Evolutionary conservation across 2,888 invertebrate species (phyloP), one percentile per base, ranked within the genome.

Genomic region (Myathropa florea): DNA sequence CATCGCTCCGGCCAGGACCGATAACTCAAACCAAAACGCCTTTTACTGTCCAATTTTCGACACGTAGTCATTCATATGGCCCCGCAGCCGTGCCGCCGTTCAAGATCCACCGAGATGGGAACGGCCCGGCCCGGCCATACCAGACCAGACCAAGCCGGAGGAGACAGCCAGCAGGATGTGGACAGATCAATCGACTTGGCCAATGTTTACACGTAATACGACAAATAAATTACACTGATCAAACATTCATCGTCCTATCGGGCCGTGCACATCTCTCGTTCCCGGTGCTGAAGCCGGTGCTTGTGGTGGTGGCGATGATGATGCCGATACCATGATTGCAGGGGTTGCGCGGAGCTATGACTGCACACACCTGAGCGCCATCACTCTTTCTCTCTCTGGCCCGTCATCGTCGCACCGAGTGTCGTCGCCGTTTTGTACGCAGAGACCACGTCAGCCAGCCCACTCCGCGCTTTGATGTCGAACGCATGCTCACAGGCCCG

Each of bases 201-300:
- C 90, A 91, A 91, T 91, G 92, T 92, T 91, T 91, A 91, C 92
- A 92, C 91, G 90, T 91, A 90, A 91, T 92, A 91, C 91, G 92
- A 92, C 92, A 92, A 91, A 92, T 91, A 92, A 91, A 91, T 91
- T 92, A 90, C 91, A 91, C 70, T 78, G 86, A 86, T 86, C 86
- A 83, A 83, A 86, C 86, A 78, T 86, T 71, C 83, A 86, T 86
- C 86, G 83, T 83, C 75, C 78, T 86, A 86, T 83, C 83, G 86
- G 73, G 1, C 73, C 61, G 72, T 61, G 60, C 46, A 24, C 75
- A 86, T 86, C 86, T 79, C 63, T 26, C 55, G 57, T 24, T 46
- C 46, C 65, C 59, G 60, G 53, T 63, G 72, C 26, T 26, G 73
- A 55, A 57, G 72, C 36, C 24, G 55, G 30, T 23, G 57, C 63